Evolutionary conservation across 2,797 vertebrate genomes (phyloP).

Genomic region (Pteropus rufus): DNA sequence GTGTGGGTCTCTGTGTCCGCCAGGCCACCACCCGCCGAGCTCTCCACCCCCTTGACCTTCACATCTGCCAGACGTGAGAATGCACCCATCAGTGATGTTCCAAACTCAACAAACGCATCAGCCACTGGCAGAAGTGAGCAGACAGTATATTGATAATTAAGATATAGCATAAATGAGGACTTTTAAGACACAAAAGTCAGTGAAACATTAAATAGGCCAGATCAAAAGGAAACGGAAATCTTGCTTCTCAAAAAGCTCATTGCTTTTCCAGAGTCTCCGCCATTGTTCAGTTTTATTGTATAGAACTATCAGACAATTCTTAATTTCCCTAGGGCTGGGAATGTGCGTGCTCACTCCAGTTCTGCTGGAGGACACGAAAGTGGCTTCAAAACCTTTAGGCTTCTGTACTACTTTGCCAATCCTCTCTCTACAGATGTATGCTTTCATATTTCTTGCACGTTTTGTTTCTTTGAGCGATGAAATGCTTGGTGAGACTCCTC

Average conservation of each 20-base stretch:
- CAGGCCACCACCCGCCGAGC: not conserved
- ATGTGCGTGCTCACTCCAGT: accelerated
- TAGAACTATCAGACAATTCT: not conserved
- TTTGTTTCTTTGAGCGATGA: not conserved
- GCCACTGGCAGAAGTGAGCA: not conserved
- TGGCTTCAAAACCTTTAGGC: not conserved
- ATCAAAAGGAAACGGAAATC: not conserved
- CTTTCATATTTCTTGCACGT: not conserved
- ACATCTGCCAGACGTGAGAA: accelerated
- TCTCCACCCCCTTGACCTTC: not conserved
- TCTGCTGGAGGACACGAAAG: not conserved
- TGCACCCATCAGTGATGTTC: not conserved
- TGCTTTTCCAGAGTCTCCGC: not conserved
- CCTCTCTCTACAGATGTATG: not conserved
- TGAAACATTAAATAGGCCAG: not conserved
- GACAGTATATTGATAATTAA: not conserved
- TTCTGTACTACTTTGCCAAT: not conserved
- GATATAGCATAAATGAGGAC: not conserved
- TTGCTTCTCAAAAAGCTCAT: not conserved
- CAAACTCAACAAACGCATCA: not conserved
- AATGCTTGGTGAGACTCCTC: not conserved
- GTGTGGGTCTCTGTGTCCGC: accelerated
- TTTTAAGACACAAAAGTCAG: not conserved
- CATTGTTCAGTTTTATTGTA: not conserved
- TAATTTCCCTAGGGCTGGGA: not conserved